Base-by-base conservation (phyloP, 2,888 invertebrate species). In the Brassicogethes aeneus region DNA sequence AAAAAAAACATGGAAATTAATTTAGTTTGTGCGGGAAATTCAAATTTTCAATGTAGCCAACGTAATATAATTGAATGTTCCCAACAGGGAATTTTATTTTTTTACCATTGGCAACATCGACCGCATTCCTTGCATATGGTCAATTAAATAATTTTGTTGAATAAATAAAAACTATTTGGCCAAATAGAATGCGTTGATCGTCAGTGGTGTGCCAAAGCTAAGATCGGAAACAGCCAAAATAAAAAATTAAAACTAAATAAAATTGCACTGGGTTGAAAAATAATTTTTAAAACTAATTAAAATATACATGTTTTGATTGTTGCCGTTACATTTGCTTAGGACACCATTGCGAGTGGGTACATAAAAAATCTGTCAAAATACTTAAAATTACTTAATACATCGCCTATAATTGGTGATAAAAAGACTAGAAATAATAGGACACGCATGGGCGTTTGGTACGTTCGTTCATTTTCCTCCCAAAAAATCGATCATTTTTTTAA, bases 401-500 rank as follows among this genome's bases (percentile, higher is more conserved):
- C 51, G 53, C 57, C 53, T 54, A 56, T 44, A n/a, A 15, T 44
- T 57, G 54, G 55, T 55, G 54, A 52, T 54, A 56, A 50, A 48
- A 51, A 49, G 62, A 62, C 62, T 62, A 62, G 62, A 62, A 5
- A 56, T 59, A 56, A 54, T 56, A 62, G 62, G 61, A 61, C 59
- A 57, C 50, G 45, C 10, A 14, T 40, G 47, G 42, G 49, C 39
- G 43, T 33, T 46, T 41, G n/a, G n/a, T n/a, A 38, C 38, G 39
- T 39, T 44, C 30, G 50, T 56, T 61, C 55, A 62, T 66, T 73
- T 74, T 66, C 83, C 84, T 66, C 83, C 84, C 71, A 85, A 75
- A 73, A 78, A 82, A 71, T 84, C 82, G 71, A 82, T 80, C 83
- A 84, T 82, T 71, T 82, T 80, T 69, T 77, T 77, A 72, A 81